Base-by-base conservation (phyloP, 2,113 vertebrate species). In the Lophura nycthemera region DNA sequence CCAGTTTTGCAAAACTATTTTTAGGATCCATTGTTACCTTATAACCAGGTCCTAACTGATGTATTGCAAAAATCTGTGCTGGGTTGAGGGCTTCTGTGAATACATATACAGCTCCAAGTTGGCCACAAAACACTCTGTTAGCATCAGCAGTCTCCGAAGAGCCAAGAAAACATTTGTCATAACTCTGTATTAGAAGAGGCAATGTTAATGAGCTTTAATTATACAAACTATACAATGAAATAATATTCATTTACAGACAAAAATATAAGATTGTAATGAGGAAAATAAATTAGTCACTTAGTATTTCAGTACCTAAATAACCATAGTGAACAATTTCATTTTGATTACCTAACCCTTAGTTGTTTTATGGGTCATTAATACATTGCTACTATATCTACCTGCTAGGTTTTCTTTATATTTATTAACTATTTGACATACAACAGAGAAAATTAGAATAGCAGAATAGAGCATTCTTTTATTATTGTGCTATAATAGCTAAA, bases 161-260 rank as follows among this genome's bases (percentile, higher is more conserved):
- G 70, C 99, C 99, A 83, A 99, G 98, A 97, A 99, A 99, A 97
- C 99, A 99, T 98, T 99, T 99, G 97, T 99, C 99, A 96, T 99
- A 99, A 95, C 99, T 99, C 99, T 99, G 96, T n/a, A 95, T 95
- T 63, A 95, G 86, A 94, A 81, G 43, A 89, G 32, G 50, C 25
- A 88, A 74, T 11, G 38, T 73, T 85, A 91, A 85, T 56, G 13
- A 71, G 76, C 43, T 80, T 88, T 52, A 91, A 30, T 61, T 29
- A 47, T 29, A 72, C 3, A 72, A 87, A 80, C 24, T 40, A 30
- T 38, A 81, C 57, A 87, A 86, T 29, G 43, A 92, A 92, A 82
- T 79, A 45, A 52, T 36, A 83, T 56, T 60, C 40, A 84, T 15
- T 10, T 40, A 78, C 30, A 88, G 22, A 24, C 71, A 85, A 43